Evolutionary conservation across 2,888 invertebrate genomes (phyloP).

Genomic region (Platynereis dumerilii): DNA sequence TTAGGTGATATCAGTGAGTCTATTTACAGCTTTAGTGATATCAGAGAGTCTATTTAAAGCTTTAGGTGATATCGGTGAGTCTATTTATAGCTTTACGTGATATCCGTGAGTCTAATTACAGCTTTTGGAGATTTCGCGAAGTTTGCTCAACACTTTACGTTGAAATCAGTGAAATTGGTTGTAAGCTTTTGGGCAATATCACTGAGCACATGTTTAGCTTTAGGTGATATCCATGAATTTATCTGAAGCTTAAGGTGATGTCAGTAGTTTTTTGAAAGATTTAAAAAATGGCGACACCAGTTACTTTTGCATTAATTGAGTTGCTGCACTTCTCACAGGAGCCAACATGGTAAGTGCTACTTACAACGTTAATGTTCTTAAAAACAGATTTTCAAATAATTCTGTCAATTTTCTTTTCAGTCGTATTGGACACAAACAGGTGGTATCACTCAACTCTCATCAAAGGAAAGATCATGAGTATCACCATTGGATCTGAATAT

Average conservation of each 20-base stretch:
- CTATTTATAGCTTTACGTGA: not conserved
- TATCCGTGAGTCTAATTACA: not conserved
- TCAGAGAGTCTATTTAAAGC: constrained; percentile 73
- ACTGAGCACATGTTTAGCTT: constrained; percentile 75
- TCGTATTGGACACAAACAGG: constrained; percentile 90
- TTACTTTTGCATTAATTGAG: too few relatives aligned
- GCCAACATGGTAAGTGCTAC: too few relatives aligned
- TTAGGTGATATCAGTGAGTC: constrained; percentile 64
- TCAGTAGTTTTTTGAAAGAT: too few relatives aligned
- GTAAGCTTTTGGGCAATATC: not conserved
- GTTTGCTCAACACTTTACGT: too few relatives aligned
- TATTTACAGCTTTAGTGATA: constrained; percentile 84
- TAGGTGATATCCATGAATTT: constrained; percentile 85
- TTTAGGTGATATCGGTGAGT: too few relatives aligned
- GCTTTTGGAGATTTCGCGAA: too few relatives aligned
- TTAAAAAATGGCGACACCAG: too few relatives aligned
- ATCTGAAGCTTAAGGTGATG: not conserved
- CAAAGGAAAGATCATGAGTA: constrained; percentile 86
- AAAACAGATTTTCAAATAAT: too few relatives aligned
- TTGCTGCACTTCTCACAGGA: too few relatives aligned
- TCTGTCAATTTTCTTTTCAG: too few relatives aligned
- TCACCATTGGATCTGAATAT: constrained; percentile 95
- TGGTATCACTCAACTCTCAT: constrained; percentile 95
- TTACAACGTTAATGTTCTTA: not conserved
- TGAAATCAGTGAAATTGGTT: too few relatives aligned